Evolutionary conservation across 2,888 invertebrate species (phyloP).

Genomic region (Pyrrhosoma nymphula): DNA sequence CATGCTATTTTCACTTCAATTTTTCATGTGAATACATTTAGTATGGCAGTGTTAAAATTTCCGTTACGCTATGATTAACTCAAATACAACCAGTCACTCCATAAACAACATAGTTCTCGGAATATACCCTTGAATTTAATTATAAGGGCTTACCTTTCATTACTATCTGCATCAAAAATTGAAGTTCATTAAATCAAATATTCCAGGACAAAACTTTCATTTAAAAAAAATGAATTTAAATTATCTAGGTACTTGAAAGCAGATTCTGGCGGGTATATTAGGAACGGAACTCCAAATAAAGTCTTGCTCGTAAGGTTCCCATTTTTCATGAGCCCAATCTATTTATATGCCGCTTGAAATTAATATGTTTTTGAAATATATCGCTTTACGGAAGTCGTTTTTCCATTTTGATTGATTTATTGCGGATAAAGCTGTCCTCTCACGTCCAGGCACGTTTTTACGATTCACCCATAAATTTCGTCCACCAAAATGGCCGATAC

Average conservation of each 20-base stretch:
- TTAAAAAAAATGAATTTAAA: background rate
- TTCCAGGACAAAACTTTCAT: no score
- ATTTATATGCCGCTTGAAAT: background rate
- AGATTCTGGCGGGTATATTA: background rate
- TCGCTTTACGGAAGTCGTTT: background rate
- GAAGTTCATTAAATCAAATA: no score
- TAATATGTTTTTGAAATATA: background rate
- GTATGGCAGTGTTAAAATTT: no score
- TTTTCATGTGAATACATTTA: no score
- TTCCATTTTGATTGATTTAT: slow-evolving; percentile 1
- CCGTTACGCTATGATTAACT: no score
- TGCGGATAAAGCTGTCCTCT: background rate
- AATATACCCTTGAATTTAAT: no score
- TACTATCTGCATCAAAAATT: no score
- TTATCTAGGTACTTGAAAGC: background rate
- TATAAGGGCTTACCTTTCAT: no score
- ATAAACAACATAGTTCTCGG: no score
- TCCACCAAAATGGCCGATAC: background rate
- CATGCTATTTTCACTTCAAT: no score
- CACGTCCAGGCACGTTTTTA: background rate
- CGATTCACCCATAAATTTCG: slow-evolving; percentile 16
- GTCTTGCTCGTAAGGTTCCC: background rate
- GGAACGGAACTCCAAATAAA: background rate
- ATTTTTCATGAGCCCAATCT: background rate
- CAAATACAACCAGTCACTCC: no score